Evolutionary conservation across 2,888 invertebrate genomes (phyloP).

Genomic region (Dinocampus coccinellae): DNA sequence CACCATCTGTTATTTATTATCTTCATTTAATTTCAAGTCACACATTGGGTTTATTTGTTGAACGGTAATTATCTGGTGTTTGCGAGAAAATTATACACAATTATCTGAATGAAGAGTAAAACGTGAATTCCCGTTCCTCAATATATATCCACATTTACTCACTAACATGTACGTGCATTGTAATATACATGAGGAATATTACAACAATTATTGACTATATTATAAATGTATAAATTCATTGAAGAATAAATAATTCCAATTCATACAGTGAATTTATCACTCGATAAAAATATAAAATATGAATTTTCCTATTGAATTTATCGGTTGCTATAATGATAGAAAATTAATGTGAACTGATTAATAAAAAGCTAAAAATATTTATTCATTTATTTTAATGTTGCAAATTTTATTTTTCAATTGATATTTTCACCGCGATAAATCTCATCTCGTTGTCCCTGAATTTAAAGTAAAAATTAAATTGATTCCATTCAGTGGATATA

Average conservation of each 20-base stretch:
- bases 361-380: no score
- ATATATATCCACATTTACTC: neutral
- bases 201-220: neutral
- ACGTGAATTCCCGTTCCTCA: neutral
- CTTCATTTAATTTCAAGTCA: conserved; percentile 2
- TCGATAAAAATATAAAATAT: no score
- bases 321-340: neutral
- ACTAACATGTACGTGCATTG: neutral
- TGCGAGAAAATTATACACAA: neutral
- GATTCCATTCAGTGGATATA: no score
- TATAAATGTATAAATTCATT: neutral
- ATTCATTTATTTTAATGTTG: no score
- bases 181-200: neutral
- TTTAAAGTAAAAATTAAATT: no score
- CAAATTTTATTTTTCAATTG: no score
- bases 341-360: neutral
- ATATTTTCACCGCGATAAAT: no score
- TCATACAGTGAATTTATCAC: neutral
- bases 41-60: neutral
- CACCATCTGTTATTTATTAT: neutral
- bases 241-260: neutral
- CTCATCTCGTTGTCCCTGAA: no score
- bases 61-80: conserved; percentile 9
- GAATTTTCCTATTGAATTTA: neutral
- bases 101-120: neutral